phyloP scores from a whole-genome alignment of 2,113 vertebrate genomes.

The Laterallus jamaicensis region DNA sequence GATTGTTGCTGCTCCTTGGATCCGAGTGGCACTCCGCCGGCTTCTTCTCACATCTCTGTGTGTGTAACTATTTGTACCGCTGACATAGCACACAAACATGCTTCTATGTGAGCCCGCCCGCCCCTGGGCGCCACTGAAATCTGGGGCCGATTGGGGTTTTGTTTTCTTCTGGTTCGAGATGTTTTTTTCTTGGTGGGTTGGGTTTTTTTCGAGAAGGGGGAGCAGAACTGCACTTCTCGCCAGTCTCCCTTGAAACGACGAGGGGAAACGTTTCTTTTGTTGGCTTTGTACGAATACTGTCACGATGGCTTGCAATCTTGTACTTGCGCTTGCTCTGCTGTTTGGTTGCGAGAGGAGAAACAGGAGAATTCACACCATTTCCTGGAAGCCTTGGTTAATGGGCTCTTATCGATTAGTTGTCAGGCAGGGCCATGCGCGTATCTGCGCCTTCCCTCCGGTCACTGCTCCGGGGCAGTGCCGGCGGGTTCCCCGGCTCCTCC shows the following conservation, averaged over 20 bases:
- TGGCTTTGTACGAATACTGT: background rate
- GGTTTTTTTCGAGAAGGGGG: background rate
- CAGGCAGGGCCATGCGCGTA: background rate
- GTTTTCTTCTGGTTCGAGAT: background rate
- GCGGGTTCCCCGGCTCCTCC: background rate
- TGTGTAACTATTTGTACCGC: background rate
- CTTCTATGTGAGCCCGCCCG: background rate
- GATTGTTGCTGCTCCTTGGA: background rate
- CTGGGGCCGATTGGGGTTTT: accelerated
- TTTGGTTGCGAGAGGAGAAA: background rate
- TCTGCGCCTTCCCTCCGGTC: background rate
- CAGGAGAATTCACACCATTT: background rate
- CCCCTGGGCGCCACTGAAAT: background rate
- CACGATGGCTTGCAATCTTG: background rate
- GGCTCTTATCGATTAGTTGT: background rate
- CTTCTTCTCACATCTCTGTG: background rate
- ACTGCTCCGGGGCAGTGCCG: background rate
- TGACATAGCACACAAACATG: background rate
- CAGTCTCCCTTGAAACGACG: background rate
- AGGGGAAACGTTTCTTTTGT: background rate
- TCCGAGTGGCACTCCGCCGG: background rate
- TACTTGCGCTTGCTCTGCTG: background rate
- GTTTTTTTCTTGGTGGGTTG: background rate
- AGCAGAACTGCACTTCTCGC: background rate
- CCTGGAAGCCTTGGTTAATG: conserved; percentile 10